Conservation (phyloP, 2,113 vertebrate species). For the Pseudonaja textilis region DNA sequence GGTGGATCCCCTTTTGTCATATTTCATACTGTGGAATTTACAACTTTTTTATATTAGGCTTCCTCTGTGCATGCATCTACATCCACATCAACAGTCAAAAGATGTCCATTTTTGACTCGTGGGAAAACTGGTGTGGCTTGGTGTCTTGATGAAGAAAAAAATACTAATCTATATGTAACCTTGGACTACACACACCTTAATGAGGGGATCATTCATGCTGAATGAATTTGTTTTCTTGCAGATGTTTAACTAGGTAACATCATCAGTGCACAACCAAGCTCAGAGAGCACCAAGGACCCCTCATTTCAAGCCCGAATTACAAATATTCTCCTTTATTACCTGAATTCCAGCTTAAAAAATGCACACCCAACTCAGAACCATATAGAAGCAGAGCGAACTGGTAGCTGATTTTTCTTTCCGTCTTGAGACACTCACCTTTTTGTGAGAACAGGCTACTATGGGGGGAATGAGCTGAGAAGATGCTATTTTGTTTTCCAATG, state of each 20-base stretch:
- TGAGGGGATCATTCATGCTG: background rate
- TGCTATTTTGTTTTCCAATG: background rate
- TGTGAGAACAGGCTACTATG: background rate
- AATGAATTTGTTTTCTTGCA: background rate
- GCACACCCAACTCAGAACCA: background rate
- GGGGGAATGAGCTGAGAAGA: background rate
- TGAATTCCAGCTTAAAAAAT: background rate
- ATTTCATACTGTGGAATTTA: background rate
- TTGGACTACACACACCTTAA: background rate
- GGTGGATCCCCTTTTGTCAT: background rate
- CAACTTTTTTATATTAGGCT: background rate
- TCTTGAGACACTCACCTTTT: background rate
- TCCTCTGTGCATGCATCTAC: background rate
- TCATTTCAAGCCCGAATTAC: background rate
- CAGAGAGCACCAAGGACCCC: background rate
- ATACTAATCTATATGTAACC: background rate
- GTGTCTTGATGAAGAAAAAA: background rate
- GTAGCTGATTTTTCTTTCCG: background rate
- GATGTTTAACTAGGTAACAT: background rate
- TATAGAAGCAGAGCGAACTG: background rate
- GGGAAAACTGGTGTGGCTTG: background rate
- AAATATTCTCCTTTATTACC: background rate
- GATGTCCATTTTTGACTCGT: background rate
- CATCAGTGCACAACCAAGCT: background rate
- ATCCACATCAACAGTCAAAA: background rate